Conservation (phyloP, 2,113 vertebrate genomes). For the Spilogale gracilis region DNA sequence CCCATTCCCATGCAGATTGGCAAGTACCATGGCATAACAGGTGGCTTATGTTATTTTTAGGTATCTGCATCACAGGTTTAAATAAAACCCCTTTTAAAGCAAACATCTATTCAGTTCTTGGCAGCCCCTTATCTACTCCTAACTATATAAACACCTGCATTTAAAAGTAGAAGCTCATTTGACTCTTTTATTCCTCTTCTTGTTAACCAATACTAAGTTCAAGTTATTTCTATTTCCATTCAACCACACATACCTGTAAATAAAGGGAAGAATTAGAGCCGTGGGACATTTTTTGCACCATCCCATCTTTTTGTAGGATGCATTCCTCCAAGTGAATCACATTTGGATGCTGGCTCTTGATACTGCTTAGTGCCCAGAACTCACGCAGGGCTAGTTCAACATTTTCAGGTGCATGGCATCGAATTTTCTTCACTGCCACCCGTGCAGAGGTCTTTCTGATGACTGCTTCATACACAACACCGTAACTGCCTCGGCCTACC, state of each 20-base stretch:
- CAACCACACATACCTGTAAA: constrained; percentile 91
- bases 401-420: constrained; percentile 98
- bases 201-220: neutral
- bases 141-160: constrained; percentile 55
- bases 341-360: constrained; percentile 98
- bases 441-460: constrained; percentile 94
- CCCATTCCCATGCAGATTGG: constrained; percentile 63
- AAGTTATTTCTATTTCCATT: constrained; percentile 50
- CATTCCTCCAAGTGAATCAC: constrained; percentile 99
- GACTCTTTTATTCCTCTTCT: constrained; percentile 46
- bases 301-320: constrained; percentile 96
- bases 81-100: constrained; percentile 55
- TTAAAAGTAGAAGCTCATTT: constrained; percentile 40
- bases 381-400: constrained; percentile 98
- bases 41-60: constrained; percentile 79
- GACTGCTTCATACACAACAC: constrained; percentile 98
- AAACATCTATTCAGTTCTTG: neutral
- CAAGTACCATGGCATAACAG: constrained; percentile 69
- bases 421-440: constrained; percentile 98
- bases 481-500: constrained; percentile 98
- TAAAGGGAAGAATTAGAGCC: constrained; percentile 97
- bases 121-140: neutral
- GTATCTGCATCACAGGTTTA: constrained; percentile 72
- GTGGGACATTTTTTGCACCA: constrained; percentile 97
- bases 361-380: constrained; percentile 99